These are phyloP conservation scores for Barnardius zonarius DNA, from an alignment of 2,113 vertebrate species.

Conservation along the genomic window DNA sequence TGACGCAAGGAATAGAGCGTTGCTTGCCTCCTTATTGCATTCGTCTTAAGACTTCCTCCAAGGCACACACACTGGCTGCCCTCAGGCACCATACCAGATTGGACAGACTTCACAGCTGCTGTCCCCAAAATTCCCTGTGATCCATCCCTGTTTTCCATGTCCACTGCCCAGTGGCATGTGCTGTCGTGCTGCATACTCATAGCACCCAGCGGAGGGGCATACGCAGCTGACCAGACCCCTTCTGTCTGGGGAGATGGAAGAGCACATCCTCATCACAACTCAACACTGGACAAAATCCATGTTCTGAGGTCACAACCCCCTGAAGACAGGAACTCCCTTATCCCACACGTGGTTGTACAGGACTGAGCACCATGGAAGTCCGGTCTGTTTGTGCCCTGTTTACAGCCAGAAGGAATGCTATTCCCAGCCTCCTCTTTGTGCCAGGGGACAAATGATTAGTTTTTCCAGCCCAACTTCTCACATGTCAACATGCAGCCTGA, in stretches of 20 bases:
- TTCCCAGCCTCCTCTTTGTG: neutral
- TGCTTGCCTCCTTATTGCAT: neutral
- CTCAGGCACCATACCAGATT: neutral
- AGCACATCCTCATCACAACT: neutral
- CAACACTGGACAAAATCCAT: neutral
- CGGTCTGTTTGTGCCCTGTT: neutral
- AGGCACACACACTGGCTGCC: neutral
- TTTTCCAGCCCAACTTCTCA: neutral
- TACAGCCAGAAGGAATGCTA: neutral
- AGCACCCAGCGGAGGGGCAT: fast-evolving
- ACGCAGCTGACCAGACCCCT: neutral
- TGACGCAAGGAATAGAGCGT: neutral
- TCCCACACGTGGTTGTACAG: neutral
- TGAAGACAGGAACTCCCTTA: neutral
- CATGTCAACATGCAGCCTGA: neutral
- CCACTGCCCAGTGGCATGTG: fast-evolving
- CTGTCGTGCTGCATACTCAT: neutral
- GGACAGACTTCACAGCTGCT: neutral
- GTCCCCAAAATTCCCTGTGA: neutral
- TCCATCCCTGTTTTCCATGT: neutral
- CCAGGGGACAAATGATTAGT: neutral
- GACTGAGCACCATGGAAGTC: neutral
- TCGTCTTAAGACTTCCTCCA: neutral
- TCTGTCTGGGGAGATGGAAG: neutral
- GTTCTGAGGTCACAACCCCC: neutral